Evolutionary conservation across 2,888 invertebrate genomes (phyloP), one percentile per base, ranked within the genome.

Genomic region (Hoplodrina blanda): DNA sequence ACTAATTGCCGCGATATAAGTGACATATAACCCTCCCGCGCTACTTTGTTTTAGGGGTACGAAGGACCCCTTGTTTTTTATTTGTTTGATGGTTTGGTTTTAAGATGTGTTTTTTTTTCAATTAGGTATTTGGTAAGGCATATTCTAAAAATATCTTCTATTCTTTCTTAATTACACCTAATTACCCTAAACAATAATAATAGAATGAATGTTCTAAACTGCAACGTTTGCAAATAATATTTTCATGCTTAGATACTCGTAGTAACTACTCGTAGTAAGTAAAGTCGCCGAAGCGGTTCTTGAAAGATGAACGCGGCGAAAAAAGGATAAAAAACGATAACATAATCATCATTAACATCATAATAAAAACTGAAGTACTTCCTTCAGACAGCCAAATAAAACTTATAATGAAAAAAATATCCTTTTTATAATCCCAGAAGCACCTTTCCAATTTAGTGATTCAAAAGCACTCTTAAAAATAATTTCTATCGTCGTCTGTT

Each of bases 1-100:
- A 72, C 64, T 89, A 85, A 89, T 89, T 87, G 89, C 85, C 76
- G 84, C 78, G 82, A 81, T 81, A 76, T 62, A 76, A 74, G 73
- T 66, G 78, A 73, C 73, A 55, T 57, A 85, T 60, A 87, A 84
- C 86, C 85, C 82, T 79, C 78, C 70, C 74, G 49, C 70, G 62
- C 60, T 69, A 75, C 75, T 85, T 83, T 67, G 67, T 79, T 74
- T 69, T 55, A 76, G 62, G 79, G 76, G 80, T 30, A 66, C 33
- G 15, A 49, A 20, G 33, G 73, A 71, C 76, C 74, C 75, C 69
- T 71, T 53, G 53, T 55, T 66, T 60, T 69, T 67, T 54, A 64
- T 59, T 78, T 64, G 54, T 64, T 67, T 81, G 46, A 56, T 33
- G 49, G 41, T 49, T 54, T 62, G 17, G 15, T 66, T 57, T 57